phyloP scores from a whole-genome alignment of 2,797 vertebrate genomes.

The Chromis chromis region DNA sequence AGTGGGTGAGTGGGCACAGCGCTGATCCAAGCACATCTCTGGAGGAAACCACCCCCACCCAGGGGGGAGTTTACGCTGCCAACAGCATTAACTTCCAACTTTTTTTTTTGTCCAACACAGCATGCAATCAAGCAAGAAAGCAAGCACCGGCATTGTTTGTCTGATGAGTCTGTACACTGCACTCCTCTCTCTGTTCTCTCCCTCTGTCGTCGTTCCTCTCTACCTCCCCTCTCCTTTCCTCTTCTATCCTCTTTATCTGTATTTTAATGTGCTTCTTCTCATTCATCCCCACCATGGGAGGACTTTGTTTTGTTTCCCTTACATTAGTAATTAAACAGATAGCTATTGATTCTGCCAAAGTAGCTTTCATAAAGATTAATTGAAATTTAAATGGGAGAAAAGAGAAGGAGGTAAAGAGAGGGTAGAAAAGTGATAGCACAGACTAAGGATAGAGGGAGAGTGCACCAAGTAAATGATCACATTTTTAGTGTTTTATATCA shows the following conservation, averaged over 20 bases:
- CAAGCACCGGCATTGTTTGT: slow-evolving; percentile 66
- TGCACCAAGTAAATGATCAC: neutral
- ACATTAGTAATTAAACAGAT: slow-evolving; percentile 64
- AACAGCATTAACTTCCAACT: slow-evolving; percentile 77
- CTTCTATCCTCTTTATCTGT: slow-evolving; percentile 17
- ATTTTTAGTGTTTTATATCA: neutral
- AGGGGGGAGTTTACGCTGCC: slow-evolving; percentile 67
- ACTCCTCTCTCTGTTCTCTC: slow-evolving; percentile 35
- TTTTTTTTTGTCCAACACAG: slow-evolving; percentile 67
- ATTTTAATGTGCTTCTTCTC: slow-evolving; percentile 11
- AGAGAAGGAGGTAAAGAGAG: neutral
- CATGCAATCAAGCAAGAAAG: slow-evolving; percentile 71
- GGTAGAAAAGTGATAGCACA: slow-evolving; percentile 10
- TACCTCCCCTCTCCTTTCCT: neutral
- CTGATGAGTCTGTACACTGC: slow-evolving; percentile 55
- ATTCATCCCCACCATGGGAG: slow-evolving; percentile 12
- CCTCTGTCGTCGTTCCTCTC: slow-evolving; percentile 4
- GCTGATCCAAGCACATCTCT: slow-evolving; percentile 82
- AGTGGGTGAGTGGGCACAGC: slow-evolving; percentile 52
- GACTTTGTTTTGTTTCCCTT: slow-evolving; percentile 60
- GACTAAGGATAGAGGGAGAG: slow-evolving; percentile 4
- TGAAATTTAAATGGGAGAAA: neutral
- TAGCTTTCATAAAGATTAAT: neutral
- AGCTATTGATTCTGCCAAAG: slow-evolving; percentile 38
- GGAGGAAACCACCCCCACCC: slow-evolving; percentile 67